Base-by-base conservation (phyloP, 2,113 vertebrate genomes). In the Butorides virescens region DNA sequence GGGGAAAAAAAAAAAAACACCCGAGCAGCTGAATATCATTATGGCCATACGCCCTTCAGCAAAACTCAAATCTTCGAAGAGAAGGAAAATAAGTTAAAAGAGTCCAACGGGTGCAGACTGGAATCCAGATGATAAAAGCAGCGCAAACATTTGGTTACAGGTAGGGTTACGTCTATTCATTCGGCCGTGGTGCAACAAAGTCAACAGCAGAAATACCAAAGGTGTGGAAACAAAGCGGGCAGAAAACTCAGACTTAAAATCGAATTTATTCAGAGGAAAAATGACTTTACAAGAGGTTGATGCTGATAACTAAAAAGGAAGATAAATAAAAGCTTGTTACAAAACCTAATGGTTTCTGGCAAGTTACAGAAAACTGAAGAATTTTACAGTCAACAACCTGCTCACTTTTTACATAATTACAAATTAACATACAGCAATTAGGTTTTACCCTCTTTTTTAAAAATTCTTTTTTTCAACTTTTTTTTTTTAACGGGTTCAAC, bases 311-410 rank as follows among this genome's bases (percentile, higher is more conserved):
- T 97, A 97, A 97, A 96, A 98, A 98, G 97, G 96, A 98, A 98
- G 99, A 99, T 99, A 99, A 99, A 99, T 99, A 99, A 99, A 98
- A 98, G 97, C 97, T 98, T 97, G 96, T 96, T 98, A 98, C 97
- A 98, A 98, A 97, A 97, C 94, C 96, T 92, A 93, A 93, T 87
- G 74, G 94, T 89, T 93, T 96, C 95, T 94, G 91, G 84, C 88
- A 98, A 97, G 97, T 98, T 98, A 99, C 98, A 99, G 98, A 98
- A 98, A 94, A 92, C 92, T 93, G 95, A 97, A 97, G 97, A 98
- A 97, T 98, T 98, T 98, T 99, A 99, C 98, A 99, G 96, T 98
- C 97, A 97, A 96, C 95, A 98, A 98, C 95, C 95, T 97, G 92
- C 89, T 97, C 67, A 98, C 97, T 99, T 98, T 99, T 98, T 99